A percentile compares a stretch with the other conserved stretches of the same genome.
phyloP scores from a whole-genome alignment of 2,888 invertebrate species.

The Belgica antarctica region DNA sequence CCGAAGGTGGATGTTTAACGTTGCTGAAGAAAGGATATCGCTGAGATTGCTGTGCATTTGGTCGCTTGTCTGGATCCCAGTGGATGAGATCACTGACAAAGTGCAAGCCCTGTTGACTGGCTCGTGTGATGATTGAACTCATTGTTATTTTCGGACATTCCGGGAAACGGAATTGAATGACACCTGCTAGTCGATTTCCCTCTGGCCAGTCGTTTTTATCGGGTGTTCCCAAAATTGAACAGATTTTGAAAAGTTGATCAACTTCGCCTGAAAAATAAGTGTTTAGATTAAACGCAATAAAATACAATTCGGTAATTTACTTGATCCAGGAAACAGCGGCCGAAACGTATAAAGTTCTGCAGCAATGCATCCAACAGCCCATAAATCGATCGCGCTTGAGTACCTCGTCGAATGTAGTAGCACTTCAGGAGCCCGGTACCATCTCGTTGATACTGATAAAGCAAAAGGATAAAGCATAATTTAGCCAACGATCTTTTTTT shows the following conservation, averaged over 20 bases:
- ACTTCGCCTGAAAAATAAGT: too few relatives aligned
- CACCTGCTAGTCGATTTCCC: slow-evolving; percentile 85
- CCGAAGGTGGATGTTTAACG: slow-evolving; percentile 48
- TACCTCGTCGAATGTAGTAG: slow-evolving; percentile 92
- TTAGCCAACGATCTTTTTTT: neutral
- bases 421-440: slow-evolving; percentile 93
- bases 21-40: slow-evolving; percentile 61
- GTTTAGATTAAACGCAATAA: too few relatives aligned
- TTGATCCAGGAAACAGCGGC: slow-evolving; percentile 93
- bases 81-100: slow-evolving; percentile 81
- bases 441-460: neutral
- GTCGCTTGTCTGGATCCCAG: slow-evolving; percentile 91
- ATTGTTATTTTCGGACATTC: slow-evolving; percentile 79
- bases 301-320: too few relatives aligned
- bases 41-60: slow-evolving; percentile 85
- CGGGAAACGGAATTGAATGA: slow-evolving; percentile 96
- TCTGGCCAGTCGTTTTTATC: slow-evolving; percentile 92
- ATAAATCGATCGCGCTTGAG: slow-evolving; percentile 95
- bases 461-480: neutral
- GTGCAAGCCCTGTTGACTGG: slow-evolving; percentile 76
- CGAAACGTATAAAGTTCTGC: slow-evolving; percentile 94
- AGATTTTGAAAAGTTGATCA: slow-evolving; percentile 93
- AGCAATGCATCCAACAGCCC: slow-evolving; percentile 98
- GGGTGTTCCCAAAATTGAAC: slow-evolving; percentile 89
- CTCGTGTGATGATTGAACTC: slow-evolving; percentile 76